A percentile compares a stretch with the other conserved stretches of the same genome.
Conservation (phyloP, 2,888 invertebrate species). For the Macrophya alboannulata region DNA sequence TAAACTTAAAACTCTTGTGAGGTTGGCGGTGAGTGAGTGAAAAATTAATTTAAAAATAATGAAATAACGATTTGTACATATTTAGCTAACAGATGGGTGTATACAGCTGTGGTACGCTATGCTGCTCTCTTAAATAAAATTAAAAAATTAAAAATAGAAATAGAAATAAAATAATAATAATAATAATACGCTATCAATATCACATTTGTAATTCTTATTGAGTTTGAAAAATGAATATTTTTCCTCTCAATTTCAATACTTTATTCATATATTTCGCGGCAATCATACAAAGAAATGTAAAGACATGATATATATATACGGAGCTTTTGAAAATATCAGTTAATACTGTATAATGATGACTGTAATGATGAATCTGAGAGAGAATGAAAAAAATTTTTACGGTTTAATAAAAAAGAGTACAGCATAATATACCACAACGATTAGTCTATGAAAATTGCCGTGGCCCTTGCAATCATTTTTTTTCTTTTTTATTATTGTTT, state of each 20-base stretch:
- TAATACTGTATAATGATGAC: neutral
- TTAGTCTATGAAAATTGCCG: conserved; percentile 57
- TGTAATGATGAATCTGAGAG: neutral
- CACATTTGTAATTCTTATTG: conserved; percentile 33
- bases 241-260: neutral
- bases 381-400: neutral
- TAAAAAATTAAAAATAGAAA: too few relatives aligned
- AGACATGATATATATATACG: neutral
- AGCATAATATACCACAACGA: conserved; percentile 31
- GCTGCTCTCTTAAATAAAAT: conserved; percentile 8
- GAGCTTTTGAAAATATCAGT: neutral
- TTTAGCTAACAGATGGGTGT: conserved; percentile 56
- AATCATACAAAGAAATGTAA: neutral
- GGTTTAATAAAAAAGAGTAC: neutral
- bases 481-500: conserved; percentile 51
- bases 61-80: conserved; percentile 56
- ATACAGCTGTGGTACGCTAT: conserved; percentile 39
- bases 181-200: neutral
- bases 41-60: conserved; percentile 46
- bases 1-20: conserved; percentile 44
- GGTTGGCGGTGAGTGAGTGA: conserved; percentile 45
- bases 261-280: neutral
- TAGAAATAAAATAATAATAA: neutral
- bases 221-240: neutral
- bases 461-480: conserved; percentile 58